Evolutionary conservation across 2,888 invertebrate genomes (phyloP), one percentile per base, ranked within the genome.

Genomic region (Drosophila mayaguana): DNA sequence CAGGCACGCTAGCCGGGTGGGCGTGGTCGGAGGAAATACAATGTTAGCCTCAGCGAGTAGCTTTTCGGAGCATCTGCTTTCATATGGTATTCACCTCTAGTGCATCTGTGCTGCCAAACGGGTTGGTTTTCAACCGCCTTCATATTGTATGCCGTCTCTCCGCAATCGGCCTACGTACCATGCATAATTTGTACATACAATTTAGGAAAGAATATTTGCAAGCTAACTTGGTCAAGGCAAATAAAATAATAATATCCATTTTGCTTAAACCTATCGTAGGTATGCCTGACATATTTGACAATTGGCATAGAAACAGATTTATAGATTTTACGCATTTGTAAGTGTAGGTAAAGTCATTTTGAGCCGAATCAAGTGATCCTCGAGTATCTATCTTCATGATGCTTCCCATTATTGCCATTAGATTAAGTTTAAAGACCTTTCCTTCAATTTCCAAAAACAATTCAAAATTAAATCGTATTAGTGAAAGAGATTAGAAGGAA

Each of bases 1-100:
- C 0, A 95, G 86, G 72, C 95, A 95, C 72, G 93, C 95, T 95
- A 11, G 3, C 14, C 22, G 38, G 14, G 12, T 16, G 14, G 6
- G 8, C n/a, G 14, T n/a, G 7, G 6, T n/a, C 2, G 5, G 20
- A 4, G 18, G 25, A 40, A 14, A 42, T 4, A 0, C 3, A 25
- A n/a, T 16, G 1, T 18, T 34, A 32, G 1, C 2, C 6, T 22
- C 0, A 22, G 1, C 5, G 4, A 36, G 34, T 34, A 36, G 36
- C 14, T 36, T 14, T 12, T 32, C 32, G 32, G 32, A 32, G 32
- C 32, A 42, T 5, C 12, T 18, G n/a, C 3, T 11, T 18, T 9
- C 20, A 11, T n/a, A 25, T 14, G 55, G 25, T 16, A 51, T 53
- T 9, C 54, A 77, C 77, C 69, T 14, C 32, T 57, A 7, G 63